phyloP scores from a whole-genome alignment of 2,888 invertebrate genomes.

The Sphinx pinastri region DNA sequence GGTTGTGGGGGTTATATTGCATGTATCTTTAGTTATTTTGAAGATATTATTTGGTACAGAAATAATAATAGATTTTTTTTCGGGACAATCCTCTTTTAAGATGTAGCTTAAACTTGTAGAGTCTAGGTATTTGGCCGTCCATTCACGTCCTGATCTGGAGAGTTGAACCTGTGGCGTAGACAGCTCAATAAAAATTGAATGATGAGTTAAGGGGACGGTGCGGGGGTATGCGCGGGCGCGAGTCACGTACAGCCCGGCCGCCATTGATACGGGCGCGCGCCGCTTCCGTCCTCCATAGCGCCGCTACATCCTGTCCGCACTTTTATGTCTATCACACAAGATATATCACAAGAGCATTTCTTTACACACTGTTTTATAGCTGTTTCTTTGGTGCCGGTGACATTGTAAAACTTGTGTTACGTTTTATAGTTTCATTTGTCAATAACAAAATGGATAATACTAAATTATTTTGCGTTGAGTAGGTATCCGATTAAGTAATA shows the following conservation, averaged over 20 bases:
- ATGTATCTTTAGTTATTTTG: too few relatives aligned
- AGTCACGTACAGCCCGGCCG: constrained; percentile 57
- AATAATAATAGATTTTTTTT: too few relatives aligned
- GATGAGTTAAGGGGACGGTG: constrained; percentile 48
- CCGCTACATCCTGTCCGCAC: constrained; percentile 74
- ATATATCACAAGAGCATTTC: constrained; percentile 27
- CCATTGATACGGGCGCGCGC: constrained; percentile 71
- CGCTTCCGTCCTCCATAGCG: constrained; percentile 74
- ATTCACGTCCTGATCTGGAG: neutral
- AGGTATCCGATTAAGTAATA: neutral
- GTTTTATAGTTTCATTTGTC: constrained; percentile 3
- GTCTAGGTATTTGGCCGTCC: neutral
- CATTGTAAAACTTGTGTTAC: constrained; percentile 24
- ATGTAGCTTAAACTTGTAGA: neutral
- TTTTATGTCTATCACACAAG: constrained; percentile 44
- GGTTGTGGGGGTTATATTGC: too few relatives aligned
- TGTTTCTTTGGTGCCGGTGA: constrained; percentile 24
- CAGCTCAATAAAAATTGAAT: constrained; percentile 40
- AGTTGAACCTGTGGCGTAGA: neutral
- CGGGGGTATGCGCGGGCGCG: constrained; percentile 41
- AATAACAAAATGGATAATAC: neutral
- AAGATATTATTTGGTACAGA: too few relatives aligned
- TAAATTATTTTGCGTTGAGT: neutral
- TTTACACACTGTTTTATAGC: constrained; percentile 29
- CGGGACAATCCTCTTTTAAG: too few relatives aligned